phyloP scores from a whole-genome alignment of 2,797 vertebrate genomes.

The Morelia viridis region DNA sequence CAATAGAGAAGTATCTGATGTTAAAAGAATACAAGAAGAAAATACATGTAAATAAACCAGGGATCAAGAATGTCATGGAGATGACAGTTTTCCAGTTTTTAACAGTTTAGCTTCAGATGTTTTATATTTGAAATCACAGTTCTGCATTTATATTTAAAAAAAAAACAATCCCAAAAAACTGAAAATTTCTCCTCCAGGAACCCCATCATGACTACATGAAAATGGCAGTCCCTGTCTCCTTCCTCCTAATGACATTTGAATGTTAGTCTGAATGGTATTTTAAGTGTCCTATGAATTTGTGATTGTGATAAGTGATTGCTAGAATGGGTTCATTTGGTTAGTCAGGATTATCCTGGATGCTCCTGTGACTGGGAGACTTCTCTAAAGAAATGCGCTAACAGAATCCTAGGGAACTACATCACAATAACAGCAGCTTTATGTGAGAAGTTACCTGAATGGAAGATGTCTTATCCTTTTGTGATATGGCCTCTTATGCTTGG shows the following conservation, averaged over 20 bases:
- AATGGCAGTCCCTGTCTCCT: background rate
- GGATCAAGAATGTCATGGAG: background rate
- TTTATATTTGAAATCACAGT: background rate
- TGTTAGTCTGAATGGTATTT: background rate
- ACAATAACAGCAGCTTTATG: no score
- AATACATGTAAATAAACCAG: background rate
- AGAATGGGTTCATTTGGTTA: background rate
- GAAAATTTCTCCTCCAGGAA: background rate
- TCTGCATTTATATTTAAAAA: background rate
- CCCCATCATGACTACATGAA: background rate
- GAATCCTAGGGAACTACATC: no score
- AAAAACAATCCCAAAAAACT: background rate
- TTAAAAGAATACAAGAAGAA: background rate
- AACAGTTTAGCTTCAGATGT: background rate
- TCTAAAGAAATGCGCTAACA: background rate
- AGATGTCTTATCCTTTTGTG: no score
- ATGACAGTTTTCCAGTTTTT: background rate
- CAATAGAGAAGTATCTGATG: background rate
- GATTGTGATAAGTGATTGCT: background rate
- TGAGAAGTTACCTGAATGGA: no score
- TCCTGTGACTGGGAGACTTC: background rate
- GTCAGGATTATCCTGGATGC: background rate
- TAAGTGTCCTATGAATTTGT: background rate
- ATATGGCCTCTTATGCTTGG: no score
- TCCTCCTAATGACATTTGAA: background rate